phyloP scores from a whole-genome alignment of 2,888 invertebrate species.

The Conops quadrifasciatus region DNA sequence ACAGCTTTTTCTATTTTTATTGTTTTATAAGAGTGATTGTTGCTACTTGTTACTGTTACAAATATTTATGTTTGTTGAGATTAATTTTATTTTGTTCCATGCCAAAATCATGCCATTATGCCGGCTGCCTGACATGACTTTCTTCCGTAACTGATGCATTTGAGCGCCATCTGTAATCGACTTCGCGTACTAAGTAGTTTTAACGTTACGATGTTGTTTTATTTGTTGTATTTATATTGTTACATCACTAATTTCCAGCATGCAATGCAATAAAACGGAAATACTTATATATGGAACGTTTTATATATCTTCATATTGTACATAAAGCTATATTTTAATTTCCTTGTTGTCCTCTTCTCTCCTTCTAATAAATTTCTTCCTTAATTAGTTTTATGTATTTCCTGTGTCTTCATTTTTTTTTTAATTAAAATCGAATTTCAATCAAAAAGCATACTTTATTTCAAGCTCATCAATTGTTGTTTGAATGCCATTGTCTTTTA shows the following conservation, averaged over 20 bases:
- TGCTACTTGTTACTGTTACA: too few relatives aligned
- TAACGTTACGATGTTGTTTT: neutral
- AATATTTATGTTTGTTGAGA: too few relatives aligned
- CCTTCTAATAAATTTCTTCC: neutral
- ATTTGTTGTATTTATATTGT: neutral
- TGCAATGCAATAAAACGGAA: neutral
- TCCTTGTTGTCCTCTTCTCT: neutral
- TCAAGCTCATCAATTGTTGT: neutral
- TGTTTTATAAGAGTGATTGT: too few relatives aligned
- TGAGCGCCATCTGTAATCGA: conserved; percentile 25
- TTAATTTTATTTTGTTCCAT: neutral
- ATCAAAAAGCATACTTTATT: too few relatives aligned
- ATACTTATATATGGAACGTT: conserved; percentile 2
- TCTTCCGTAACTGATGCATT: conserved; percentile 13
- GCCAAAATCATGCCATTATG: neutral
- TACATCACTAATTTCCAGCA: neutral
- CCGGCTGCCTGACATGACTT: neutral
- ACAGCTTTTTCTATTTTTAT: too few relatives aligned
- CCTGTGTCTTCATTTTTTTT: too few relatives aligned
- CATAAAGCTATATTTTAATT: neutral
- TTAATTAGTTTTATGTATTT: neutral
- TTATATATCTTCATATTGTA: too few relatives aligned
- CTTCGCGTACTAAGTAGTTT: conserved; percentile 15
- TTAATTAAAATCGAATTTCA: neutral
- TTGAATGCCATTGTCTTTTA: conserved; percentile 16